Evolutionary conservation across 2,888 invertebrate species (phyloP), one percentile per base, ranked within the genome.

Genomic region (Ormyrus rosae): DNA sequence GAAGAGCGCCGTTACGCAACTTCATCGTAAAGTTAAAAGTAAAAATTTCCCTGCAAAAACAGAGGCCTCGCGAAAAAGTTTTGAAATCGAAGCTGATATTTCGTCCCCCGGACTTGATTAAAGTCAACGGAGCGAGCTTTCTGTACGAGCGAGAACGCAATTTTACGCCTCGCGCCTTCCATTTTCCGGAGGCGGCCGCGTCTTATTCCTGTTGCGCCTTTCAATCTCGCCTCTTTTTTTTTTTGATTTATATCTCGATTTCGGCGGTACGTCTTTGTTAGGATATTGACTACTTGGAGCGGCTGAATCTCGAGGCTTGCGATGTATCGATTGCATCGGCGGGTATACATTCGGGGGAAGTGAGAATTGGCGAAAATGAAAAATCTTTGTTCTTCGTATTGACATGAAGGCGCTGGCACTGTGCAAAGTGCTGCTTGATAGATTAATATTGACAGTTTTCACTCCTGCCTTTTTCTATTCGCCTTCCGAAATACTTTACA

Each of bases 121-220:
- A 76, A 76, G 76, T 69, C 76, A 70, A 77, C 64, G 77, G 55
- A 73, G 48, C 77, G 56, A 64, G 13, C 55, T 50, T 69, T 70
- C 55, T 60, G 70, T 70, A 55, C 9, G 56, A 70, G 77, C 34
- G 64, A 61, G 55, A 75, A 74, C 53, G 76, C 72, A 80, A 80
- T 80, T 80, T 76, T 68, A 80, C 77, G 68, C 72, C 80, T 72
- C 72, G 50, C 63, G 63, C 72, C 65, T 77, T 68, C 63, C 58
- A 77, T 77, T 80, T 80, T 80, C 80, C 80, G 0, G 56, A 56
- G 6, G 9, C 64, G 13, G 13, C 13, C 13, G 51, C 19, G 34
- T 46, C 9, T 34, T 34, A 34, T 34, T 34, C 34, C 34, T 34
- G 34, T 34, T 34, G 48, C 13, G 46, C 19, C 34, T 34, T 34